Conservation (phyloP, 2,888 invertebrate species). For the Amblyjoppa proteus region DNA sequence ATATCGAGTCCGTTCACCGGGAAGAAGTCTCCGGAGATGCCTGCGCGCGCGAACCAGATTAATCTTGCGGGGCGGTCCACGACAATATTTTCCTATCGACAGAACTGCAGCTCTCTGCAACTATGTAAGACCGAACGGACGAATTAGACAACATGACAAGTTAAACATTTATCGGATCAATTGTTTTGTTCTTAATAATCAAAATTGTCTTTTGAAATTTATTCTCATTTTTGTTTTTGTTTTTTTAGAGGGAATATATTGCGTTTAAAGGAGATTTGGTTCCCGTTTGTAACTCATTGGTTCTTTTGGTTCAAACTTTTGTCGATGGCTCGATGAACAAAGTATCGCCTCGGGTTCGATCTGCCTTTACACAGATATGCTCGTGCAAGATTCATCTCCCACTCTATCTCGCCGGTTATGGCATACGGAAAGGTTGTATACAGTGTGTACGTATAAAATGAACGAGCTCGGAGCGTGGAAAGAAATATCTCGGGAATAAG, state of each 20-base stretch:
- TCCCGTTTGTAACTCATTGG: not conserved
- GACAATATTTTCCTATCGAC: not conserved
- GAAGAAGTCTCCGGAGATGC: slow-evolving; percentile 47
- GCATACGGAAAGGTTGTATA: slow-evolving; percentile 5
- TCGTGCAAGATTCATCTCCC: slow-evolving; percentile 1
- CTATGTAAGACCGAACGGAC: not conserved
- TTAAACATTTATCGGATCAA: not conserved
- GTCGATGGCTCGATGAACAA: slow-evolving; percentile 26
- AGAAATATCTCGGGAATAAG: slow-evolving; percentile 59
- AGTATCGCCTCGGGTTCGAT: slow-evolving; percentile 44
- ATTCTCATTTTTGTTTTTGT: not conserved
- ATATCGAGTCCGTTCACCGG: slow-evolving; percentile 73
- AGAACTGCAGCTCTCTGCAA: not conserved
- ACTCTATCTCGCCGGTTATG: slow-evolving; percentile 2
- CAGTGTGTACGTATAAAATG: slow-evolving; percentile 27
- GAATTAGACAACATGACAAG: not conserved
- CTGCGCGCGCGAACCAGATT: slow-evolving; percentile 26
- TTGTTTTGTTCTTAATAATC: not conserved
- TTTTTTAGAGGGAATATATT: not conserved
- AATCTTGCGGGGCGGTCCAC: not conserved
- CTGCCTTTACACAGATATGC: slow-evolving; percentile 10
- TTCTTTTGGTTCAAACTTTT: slow-evolving; percentile 5
- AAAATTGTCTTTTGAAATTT: not conserved
- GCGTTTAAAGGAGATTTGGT: not conserved
- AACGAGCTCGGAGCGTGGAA: slow-evolving; percentile 56